Percentiles rank a stretch among this genome's conserved stretches.
Evolutionary conservation across 1,140 invertebrate species (phyloP).

Genomic region (Drosophila punjabiensis): DNA sequence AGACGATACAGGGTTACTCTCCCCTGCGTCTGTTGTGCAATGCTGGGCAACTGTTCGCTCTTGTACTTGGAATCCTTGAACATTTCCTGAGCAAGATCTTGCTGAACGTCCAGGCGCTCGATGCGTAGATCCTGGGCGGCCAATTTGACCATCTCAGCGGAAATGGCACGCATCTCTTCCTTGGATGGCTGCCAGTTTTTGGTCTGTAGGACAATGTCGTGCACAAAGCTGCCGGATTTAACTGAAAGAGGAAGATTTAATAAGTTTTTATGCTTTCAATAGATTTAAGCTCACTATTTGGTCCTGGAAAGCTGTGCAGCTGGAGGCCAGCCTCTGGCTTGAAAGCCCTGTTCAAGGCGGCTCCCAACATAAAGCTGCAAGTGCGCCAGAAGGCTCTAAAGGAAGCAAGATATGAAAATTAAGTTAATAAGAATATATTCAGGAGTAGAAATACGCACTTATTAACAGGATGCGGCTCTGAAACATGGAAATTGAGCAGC

Average conservation of each 20-base stretch:
- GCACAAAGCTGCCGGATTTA: slow-evolving; percentile 95
- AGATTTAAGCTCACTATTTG: slow-evolving; percentile 72
- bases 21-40: slow-evolving; percentile 87
- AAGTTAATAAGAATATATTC: rapidly evolving
- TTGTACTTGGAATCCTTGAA: slow-evolving; percentile 95
- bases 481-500: too few species aligned
- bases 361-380: too few species aligned
- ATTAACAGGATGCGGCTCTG: slow-evolving; percentile 90
- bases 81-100: slow-evolving; percentile 91
- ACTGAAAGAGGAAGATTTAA: too few species aligned
- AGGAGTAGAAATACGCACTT: slow-evolving; percentile 40
- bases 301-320: slow-evolving; percentile 93
- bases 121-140: slow-evolving; percentile 88
- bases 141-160: slow-evolving; percentile 91
- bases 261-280: too few species aligned
- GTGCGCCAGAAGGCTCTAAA: too few species aligned
- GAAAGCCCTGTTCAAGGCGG: too few species aligned
- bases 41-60: slow-evolving; percentile 92
- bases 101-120: slow-evolving; percentile 91
- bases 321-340: too few species aligned
- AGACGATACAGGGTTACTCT: slow-evolving; percentile 93
- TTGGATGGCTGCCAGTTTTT: slow-evolving; percentile 91
- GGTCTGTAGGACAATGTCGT: slow-evolving; percentile 92
- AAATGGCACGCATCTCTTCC: slow-evolving; percentile 92
- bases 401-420: background rate